These are phyloP conservation scores for Tapirus terrestris DNA, from an alignment of 2,113 vertebrate species.

Conservation along the genomic window DNA sequence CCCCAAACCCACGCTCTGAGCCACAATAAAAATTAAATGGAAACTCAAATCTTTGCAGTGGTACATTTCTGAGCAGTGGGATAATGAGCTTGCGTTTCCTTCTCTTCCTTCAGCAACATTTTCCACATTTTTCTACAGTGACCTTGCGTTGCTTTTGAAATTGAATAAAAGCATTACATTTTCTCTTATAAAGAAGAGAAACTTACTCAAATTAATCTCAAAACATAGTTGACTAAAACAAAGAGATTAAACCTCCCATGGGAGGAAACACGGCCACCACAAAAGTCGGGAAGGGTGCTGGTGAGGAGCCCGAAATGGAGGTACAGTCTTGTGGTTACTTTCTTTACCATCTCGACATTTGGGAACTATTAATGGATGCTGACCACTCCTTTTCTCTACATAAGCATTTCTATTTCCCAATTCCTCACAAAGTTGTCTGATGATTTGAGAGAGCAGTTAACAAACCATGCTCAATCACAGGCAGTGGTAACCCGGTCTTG, in stretches of 20 bases:
- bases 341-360: neutral
- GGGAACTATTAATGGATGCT: conserved; percentile 14
- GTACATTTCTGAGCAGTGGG: neutral
- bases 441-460: conserved; percentile 14
- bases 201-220: neutral
- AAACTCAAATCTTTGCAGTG: neutral
- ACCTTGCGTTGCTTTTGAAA: neutral
- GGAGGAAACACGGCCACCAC: neutral
- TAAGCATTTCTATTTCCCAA: neutral
- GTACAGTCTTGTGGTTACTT: neutral
- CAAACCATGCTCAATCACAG: neutral
- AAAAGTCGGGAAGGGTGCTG: neutral
- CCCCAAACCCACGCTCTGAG: neutral
- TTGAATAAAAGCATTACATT: neutral
- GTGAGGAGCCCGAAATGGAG: neutral
- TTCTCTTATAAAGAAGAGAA: conserved; percentile 19
- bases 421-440: neutral
- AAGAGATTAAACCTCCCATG: neutral
- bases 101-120: neutral
- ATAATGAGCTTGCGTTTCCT: neutral
- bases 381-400: neutral
- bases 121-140: neutral
- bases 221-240: neutral
- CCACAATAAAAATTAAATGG: neutral
- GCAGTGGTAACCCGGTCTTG: neutral